Percentiles rank a stretch among this genome's conserved stretches.
Evolutionary conservation across 2,797 vertebrate genomes (phyloP).

Genomic region (Smutsia gigantea): DNA sequence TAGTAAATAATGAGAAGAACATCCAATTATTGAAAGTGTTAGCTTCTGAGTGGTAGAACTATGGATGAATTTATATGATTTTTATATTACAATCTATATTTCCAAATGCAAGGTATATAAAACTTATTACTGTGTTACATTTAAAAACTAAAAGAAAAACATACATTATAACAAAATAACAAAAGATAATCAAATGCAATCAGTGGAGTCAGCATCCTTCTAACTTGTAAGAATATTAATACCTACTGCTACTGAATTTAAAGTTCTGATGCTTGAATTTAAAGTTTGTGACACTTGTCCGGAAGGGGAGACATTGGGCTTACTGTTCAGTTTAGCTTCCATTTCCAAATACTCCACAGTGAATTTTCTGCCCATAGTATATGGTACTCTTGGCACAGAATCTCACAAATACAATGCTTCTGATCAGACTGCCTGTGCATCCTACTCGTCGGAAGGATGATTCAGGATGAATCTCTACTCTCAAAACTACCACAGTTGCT

Average conservation of each 20-base stretch:
- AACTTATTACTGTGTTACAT: neutral
- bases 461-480: neutral
- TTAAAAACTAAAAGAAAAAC: neutral
- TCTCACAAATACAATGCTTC: neutral
- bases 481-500: neutral
- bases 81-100: neutral
- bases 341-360: neutral
- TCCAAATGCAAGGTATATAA: neutral
- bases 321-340: neutral
- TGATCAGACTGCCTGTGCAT: neutral
- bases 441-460: neutral
- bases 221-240: neutral
- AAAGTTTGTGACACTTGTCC: neutral
- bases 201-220: neutral
- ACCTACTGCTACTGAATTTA: neutral
- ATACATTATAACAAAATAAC: neutral
- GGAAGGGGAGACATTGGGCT: neutral
- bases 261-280: neutral
- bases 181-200: neutral
- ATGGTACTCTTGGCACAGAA: neutral
- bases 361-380: neutral
- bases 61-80: neutral
- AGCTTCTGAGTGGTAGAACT: neutral
- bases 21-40: neutral
- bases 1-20: neutral